Evolutionary conservation across 2,888 invertebrate genomes (phyloP).

Genomic region (Tipula helvola): DNA sequence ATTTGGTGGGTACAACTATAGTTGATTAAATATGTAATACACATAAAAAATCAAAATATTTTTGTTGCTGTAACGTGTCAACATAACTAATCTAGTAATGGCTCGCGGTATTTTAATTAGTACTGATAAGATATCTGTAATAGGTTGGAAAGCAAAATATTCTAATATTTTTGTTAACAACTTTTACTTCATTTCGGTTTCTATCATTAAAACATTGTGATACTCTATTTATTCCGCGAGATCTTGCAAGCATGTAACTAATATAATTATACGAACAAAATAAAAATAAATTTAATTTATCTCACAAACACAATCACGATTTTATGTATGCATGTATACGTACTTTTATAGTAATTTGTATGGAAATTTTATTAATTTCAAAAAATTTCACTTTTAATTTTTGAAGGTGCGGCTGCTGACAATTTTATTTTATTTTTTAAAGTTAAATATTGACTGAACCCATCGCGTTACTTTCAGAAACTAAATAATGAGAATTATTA

Average conservation of each 20-base stretch:
- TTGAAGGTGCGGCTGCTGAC: background rate
- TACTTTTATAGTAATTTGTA: background rate
- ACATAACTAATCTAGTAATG: background rate
- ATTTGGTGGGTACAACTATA: too few relatives aligned
- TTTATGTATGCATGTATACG: background rate
- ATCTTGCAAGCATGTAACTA: too few relatives aligned
- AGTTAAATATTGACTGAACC: background rate
- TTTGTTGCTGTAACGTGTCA: background rate
- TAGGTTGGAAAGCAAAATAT: too few relatives aligned
- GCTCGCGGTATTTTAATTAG: background rate
- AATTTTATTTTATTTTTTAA: background rate
- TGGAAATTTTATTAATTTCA: background rate
- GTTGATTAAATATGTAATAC: too few relatives aligned
- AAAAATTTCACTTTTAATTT: background rate
- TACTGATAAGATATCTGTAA: background rate
- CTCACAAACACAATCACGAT: background rate
- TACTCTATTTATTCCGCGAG: too few relatives aligned
- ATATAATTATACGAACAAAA: too few relatives aligned
- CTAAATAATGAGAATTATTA: background rate
- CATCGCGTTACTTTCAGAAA: background rate
- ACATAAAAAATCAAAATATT: background rate
- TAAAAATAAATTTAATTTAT: background rate
- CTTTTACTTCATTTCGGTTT: too few relatives aligned
- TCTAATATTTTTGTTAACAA: too few relatives aligned
- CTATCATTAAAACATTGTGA: too few relatives aligned